Evolutionary conservation across 2,113 vertebrate genomes (phyloP).

Genomic region (Perca flavescens): DNA sequence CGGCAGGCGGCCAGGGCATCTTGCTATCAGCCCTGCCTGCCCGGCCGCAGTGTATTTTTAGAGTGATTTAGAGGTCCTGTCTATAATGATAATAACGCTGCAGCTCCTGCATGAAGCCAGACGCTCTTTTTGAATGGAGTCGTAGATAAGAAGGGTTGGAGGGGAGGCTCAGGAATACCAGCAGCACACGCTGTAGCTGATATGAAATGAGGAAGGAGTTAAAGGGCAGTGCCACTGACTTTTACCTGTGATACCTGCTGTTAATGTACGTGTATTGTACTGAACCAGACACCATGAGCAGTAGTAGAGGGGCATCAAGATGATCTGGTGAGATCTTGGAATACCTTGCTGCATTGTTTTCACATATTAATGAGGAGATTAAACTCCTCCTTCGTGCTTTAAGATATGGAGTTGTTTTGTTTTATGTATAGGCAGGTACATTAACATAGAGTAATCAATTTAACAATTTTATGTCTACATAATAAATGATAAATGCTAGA

Average conservation of each 20-base stretch:
- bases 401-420: background rate
- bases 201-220: constrained; percentile 35
- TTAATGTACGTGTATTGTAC: background rate
- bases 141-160: constrained; percentile 48
- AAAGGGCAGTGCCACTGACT: constrained; percentile 32
- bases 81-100: constrained; percentile 72
- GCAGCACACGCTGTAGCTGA: constrained; percentile 23
- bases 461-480: background rate
- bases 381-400: background rate
- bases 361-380: constrained; percentile 2
- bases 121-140: constrained; percentile 49
- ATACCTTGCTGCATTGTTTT: constrained; percentile 12
- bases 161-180: constrained; percentile 30
- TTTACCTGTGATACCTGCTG: background rate
- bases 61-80: constrained; percentile 75
- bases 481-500: background rate
- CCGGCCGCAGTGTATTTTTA: constrained; percentile 74
- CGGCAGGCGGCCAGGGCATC: constrained; percentile 65
- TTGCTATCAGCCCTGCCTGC: constrained; percentile 50
- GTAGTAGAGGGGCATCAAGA: background rate
- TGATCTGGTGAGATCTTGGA: constrained; percentile 4
- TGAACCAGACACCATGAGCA: background rate
- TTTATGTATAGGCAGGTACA: background rate
- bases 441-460: no score
- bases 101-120: constrained; percentile 58